Base-by-base conservation (phyloP, 2,888 invertebrate genomes). In the Chrysotoxum bicinctum region DNA sequence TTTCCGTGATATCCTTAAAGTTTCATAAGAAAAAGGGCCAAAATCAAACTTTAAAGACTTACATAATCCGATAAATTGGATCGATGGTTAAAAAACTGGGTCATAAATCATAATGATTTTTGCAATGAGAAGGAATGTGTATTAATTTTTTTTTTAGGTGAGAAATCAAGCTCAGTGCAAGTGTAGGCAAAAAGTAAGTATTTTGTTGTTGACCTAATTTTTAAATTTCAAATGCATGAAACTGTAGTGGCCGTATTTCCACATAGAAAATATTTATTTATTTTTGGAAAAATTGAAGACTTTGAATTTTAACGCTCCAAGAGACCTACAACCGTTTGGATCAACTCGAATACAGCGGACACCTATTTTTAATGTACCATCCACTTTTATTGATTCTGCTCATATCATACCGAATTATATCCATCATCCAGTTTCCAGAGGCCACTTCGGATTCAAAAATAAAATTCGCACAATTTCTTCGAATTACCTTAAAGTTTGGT, bases 41-140 rank as follows among this genome's bases (percentile, higher is more conserved):
- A 68, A 16, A 52, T 52, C 60, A 68, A 68, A 56, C 60, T 68
- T 45, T 64, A 72, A 56, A 14, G 23, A 50, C n/a, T n/a, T n/a
- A n/a, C n/a, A n/a, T n/a, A n/a, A n/a, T n/a, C n/a, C n/a, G n/a
- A n/a, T n/a, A n/a, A n/a, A n/a, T n/a, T n/a, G n/a, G n/a, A n/a
- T n/a, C n/a, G n/a, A n/a, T n/a, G n/a, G n/a, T n/a, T n/a, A n/a
- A n/a, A n/a, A n/a, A n/a, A n/a, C n/a, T n/a, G n/a, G n/a, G n/a
- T n/a, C n/a, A n/a, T n/a, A n/a, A n/a, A n/a, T n/a, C n/a, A n/a
- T n/a, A n/a, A n/a, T n/a, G n/a, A n/a, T n/a, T n/a, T n/a, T n/a
- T n/a, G n/a, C n/a, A n/a, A n/a, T n/a, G n/a, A n/a, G n/a, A n/a
- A n/a, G n/a, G n/a, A n/a, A n/a, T n/a, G n/a, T n/a, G n/a, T n/a